A percentile compares a stretch with the other conserved stretches of the same genome.
phyloP scores from a whole-genome alignment of 1,140 invertebrate species.

The Apolygus lucorum region DNA sequence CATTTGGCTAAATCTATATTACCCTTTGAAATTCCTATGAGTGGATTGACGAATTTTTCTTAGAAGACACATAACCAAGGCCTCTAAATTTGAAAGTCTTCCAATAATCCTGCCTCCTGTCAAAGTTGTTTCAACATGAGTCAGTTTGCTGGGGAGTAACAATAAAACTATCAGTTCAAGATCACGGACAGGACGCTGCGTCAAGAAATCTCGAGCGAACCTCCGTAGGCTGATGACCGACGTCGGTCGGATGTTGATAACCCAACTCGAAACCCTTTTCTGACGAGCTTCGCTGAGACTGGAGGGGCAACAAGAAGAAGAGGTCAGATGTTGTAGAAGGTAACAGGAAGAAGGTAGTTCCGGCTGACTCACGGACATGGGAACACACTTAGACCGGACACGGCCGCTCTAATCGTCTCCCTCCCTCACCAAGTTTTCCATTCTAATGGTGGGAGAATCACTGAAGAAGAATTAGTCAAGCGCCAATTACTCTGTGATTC shows the following conservation, averaged over 20 bases:
- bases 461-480: slow-evolving; percentile 6
- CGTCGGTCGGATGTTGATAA: background rate
- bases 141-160: too few relatives aligned
- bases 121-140: too few relatives aligned
- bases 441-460: slow-evolving; percentile 14
- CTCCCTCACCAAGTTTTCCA: background rate
- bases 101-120: too few relatives aligned
- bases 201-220: too few relatives aligned
- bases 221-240: background rate
- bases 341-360: slow-evolving; percentile 14
- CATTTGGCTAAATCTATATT: too few relatives aligned
- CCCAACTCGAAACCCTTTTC: background rate
- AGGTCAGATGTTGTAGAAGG: background rate
- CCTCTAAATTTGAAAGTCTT: too few relatives aligned
- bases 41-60: too few relatives aligned
- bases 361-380: slow-evolving; percentile 14
- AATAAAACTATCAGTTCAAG: too few relatives aligned
- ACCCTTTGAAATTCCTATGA: too few relatives aligned
- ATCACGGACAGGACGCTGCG: too few relatives aligned
- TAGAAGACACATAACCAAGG: too few relatives aligned
- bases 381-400: slow-evolving; percentile 12
- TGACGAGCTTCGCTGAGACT: background rate
- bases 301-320: background rate
- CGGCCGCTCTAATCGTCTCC: background rate
- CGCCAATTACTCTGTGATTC: slow-evolving; percentile 7